phyloP scores from a whole-genome alignment of 2,888 invertebrate genomes.

The Dendrolimus pini region DNA sequence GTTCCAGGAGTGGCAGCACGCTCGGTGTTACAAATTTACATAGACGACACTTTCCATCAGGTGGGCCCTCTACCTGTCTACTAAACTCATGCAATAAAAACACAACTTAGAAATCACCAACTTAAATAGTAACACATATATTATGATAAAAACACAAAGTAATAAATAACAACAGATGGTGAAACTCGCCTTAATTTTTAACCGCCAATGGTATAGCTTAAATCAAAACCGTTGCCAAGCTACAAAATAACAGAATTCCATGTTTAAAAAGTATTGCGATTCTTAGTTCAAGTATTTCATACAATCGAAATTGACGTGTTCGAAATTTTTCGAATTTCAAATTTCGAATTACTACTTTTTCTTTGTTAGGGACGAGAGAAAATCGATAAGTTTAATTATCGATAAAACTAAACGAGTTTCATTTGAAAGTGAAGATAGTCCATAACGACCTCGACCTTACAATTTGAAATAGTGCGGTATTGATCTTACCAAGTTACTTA shows the following conservation, averaged over 20 bases:
- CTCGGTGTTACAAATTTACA: too few species aligned
- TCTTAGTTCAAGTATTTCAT: constrained; percentile 28
- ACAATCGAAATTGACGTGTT: constrained; percentile 29
- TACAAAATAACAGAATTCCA: constrained; percentile 48
- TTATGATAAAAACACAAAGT: too few species aligned
- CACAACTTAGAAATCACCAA: too few species aligned
- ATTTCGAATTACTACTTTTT: not conserved
- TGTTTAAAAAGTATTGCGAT: not conserved
- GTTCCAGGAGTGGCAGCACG: too few species aligned
- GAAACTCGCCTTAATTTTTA: constrained; percentile 1
- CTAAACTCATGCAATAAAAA: too few species aligned
- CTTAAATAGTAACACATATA: too few species aligned
- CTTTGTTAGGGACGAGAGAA: not conserved
- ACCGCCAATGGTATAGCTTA: constrained; percentile 8
- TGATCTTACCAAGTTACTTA: constrained; percentile 14
- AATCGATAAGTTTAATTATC: not conserved
- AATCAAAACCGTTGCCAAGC: constrained; percentile 33
- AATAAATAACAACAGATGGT: not conserved
- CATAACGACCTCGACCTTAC: constrained; percentile 38
- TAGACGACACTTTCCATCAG: too few species aligned
- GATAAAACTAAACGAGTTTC: not conserved
- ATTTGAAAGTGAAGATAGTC: constrained; percentile 26
- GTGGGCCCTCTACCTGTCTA: too few species aligned
- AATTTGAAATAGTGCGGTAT: constrained; percentile 20
- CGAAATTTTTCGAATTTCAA: constrained; percentile 10